These are phyloP conservation scores for Cosmopolites sordidus DNA, from an alignment of 2,888 invertebrate genomes.

Conservation along the genomic window DNA sequence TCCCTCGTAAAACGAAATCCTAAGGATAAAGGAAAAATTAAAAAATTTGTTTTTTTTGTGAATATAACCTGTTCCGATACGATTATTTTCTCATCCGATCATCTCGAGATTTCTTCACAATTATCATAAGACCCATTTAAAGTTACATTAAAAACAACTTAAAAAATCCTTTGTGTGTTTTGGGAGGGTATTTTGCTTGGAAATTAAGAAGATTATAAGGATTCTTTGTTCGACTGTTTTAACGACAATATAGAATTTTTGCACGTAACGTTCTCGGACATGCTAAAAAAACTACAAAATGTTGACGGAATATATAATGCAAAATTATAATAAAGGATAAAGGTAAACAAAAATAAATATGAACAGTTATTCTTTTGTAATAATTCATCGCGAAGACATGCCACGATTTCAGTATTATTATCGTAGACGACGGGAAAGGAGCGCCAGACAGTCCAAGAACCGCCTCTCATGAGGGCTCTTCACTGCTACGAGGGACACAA, in stretches of 20 bases:
- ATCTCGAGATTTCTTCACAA: too few relatives aligned
- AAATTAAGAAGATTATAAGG: conserved; percentile 17
- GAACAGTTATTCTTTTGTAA: conserved; percentile 15
- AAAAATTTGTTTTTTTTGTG: too few relatives aligned
- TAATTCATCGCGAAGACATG: conserved; percentile 13
- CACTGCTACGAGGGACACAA: too few relatives aligned
- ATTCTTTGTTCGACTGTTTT: conserved; percentile 15
- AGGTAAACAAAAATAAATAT: conserved; percentile 17
- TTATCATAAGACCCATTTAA: conserved; percentile 4
- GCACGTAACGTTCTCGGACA: conserved; percentile 21
- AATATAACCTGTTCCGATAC: too few relatives aligned
- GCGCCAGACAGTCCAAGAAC: not conserved
- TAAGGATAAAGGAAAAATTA: too few relatives aligned
- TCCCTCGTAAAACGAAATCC: too few relatives aligned
- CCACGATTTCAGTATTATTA: conserved; percentile 13
- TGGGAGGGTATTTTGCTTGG: conserved; percentile 11
- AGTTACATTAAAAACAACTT: conserved; percentile 15
- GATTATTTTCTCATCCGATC: too few relatives aligned
- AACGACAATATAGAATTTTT: conserved; percentile 18
- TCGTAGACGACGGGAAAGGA: not conserved
- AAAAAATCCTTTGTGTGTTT: conserved; percentile 17
- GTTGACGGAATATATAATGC: conserved; percentile 11
- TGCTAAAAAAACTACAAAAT: conserved; percentile 11
- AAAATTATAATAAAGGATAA: conserved; percentile 16
- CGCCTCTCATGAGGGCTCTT: not conserved